Conservation (phyloP, 2,113 vertebrate genomes). For the Cichladusa arquata region DNA sequence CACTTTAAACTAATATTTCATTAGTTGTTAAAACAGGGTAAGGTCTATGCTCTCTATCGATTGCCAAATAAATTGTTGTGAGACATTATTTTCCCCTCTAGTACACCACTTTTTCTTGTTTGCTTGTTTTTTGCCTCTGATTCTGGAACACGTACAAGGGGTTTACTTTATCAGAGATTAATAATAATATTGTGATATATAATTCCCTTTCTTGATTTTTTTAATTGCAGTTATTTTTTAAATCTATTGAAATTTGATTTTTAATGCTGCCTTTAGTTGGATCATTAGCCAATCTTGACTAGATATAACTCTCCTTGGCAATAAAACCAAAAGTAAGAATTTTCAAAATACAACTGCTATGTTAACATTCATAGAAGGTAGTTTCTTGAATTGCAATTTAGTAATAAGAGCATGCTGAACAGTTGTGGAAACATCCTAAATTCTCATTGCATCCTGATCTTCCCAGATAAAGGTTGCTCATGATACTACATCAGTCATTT, state of each 20-base stretch:
- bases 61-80: background rate
- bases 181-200: background rate
- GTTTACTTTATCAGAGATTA: background rate
- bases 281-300: conserved; percentile 9
- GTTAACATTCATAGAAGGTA: conserved; percentile 34
- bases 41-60: conserved; percentile 12
- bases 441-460: conserved; percentile 11
- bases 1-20: conserved; percentile 12
- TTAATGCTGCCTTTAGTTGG: conserved; percentile 27
- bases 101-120: background rate
- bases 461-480: conserved; percentile 30
- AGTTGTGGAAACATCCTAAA: conserved; percentile 46
- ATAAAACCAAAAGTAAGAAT: conserved; percentile 40
- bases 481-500: conserved; percentile 17
- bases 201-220: background rate
- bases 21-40: conserved; percentile 26
- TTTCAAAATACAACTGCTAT: conserved; percentile 34
- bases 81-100: background rate
- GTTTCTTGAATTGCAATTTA: conserved; percentile 26
- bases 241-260: conserved; percentile 28
- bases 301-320: conserved; percentile 53
- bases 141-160: background rate
- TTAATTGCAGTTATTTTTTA: background rate
- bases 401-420: conserved; percentile 31
- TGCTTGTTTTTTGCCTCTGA: background rate